Conservation (phyloP, 2,113 vertebrate species). For the Pleuronectes platessa region DNA sequence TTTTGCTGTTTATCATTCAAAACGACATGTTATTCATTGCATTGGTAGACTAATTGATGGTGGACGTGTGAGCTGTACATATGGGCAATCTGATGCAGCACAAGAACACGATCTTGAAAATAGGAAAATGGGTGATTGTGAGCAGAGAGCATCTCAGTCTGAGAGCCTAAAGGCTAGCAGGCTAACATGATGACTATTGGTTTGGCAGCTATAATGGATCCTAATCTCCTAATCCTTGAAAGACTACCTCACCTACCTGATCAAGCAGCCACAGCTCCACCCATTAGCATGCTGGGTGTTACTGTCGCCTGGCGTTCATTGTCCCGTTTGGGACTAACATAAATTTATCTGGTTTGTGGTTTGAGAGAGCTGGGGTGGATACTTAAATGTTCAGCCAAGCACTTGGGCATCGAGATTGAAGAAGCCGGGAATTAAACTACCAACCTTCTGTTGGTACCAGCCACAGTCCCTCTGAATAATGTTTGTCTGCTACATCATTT, state of each 20-base stretch:
- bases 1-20: background rate
- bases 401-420: background rate
- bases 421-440: no score
- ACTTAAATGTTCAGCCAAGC: background rate
- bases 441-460: no score
- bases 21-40: background rate
- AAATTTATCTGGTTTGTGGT: background rate
- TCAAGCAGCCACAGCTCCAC: conserved; percentile 19
- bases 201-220: conserved; percentile 32
- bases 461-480: no score
- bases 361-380: background rate
- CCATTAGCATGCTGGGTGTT: background rate
- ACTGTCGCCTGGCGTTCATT: background rate
- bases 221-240: conserved; percentile 53
- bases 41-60: background rate
- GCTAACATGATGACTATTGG: background rate
- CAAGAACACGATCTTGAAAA: background rate
- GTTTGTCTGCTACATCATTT: background rate
- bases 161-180: conserved; percentile 2
- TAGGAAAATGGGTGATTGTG: background rate
- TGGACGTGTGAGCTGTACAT: background rate
- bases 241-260: conserved; percentile 29
- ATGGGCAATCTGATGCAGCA: background rate
- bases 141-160: background rate
- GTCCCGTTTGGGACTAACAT: background rate